Percentiles rank a stretch among this genome's conserved stretches.
Conservation (phyloP, 2,888 invertebrate species). For the Parthenolecanium corni region DNA sequence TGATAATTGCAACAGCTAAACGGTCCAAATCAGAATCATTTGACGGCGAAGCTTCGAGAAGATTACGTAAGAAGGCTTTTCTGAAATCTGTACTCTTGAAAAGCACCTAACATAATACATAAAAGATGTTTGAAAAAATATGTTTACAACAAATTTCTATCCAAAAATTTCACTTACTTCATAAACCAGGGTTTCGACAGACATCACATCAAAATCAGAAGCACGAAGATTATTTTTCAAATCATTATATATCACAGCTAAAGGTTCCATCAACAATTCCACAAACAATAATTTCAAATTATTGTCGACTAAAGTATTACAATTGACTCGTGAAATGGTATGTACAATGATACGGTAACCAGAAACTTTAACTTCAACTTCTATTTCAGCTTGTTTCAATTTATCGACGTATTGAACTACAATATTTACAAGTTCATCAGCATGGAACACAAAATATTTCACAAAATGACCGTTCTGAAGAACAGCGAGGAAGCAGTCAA, state of each 20-base stretch:
- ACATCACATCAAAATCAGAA: neutral
- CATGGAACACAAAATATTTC: constrained; percentile 10
- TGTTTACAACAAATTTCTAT: neutral
- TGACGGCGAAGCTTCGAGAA: neutral
- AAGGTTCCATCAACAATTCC: neutral
- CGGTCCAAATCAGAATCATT: neutral
- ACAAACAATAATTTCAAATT: constrained; percentile 13
- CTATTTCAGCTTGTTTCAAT: neutral
- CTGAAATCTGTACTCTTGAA: constrained; percentile 2
- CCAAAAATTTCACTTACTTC: neutral
- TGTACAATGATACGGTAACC: neutral
- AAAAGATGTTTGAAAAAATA: neutral
- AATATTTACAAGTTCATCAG: neutral
- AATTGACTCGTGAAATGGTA: constrained; percentile 1
- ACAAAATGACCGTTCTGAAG: constrained; percentile 5
- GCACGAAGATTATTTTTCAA: neutral
- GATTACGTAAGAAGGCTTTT: neutral
- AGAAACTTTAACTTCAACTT: neutral
- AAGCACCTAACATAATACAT: neutral
- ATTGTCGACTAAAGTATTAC: neutral
- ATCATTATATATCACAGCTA: constrained; percentile 2
- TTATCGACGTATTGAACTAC: neutral
- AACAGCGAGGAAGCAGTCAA: constrained; percentile 1
- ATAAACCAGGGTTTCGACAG: neutral
- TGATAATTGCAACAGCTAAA: neutral